A percentile compares a stretch with the other conserved stretches of the same genome.
Evolutionary conservation across 2,888 invertebrate species (phyloP).

Genomic region (Muscina levida): DNA sequence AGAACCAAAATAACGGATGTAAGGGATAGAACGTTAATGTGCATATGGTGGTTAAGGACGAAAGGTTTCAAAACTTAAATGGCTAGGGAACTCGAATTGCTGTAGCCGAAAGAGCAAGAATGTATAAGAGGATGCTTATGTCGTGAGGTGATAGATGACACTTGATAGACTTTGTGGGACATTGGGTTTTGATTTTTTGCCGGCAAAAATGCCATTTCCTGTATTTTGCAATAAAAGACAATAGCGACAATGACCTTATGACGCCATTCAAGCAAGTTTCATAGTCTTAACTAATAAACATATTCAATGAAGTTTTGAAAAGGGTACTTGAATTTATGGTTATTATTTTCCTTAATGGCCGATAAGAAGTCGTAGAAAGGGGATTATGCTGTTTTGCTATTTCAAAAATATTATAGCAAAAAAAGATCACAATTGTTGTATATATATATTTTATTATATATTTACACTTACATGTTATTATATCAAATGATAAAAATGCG

Average conservation of each 20-base stretch:
- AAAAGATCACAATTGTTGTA: too few species aligned
- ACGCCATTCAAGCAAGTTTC: constrained; percentile 22
- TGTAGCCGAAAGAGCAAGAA: not conserved
- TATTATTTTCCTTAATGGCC: constrained; percentile 26
- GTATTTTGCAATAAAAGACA: constrained; percentile 71
- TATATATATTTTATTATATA: too few species aligned
- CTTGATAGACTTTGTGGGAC: constrained; percentile 48
- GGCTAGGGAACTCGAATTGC: constrained; percentile 28
- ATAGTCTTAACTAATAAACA: constrained; percentile 5
- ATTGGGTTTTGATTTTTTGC: constrained; percentile 23
- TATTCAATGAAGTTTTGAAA: constrained; percentile 18
- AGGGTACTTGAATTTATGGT: constrained; percentile 30
- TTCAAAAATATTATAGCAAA: too few species aligned
- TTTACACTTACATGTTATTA: too few species aligned
- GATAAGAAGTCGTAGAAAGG: too few species aligned
- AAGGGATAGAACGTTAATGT: constrained; percentile 75
- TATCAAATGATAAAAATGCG: too few species aligned
- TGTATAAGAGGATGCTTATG: constrained; percentile 24
- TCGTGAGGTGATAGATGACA: constrained; percentile 58
- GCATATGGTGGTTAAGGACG: constrained; percentile 12
- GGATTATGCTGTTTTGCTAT: too few species aligned
- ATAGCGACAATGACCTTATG: constrained; percentile 60
- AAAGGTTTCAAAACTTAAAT: constrained; percentile 62
- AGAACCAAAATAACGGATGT: constrained; percentile 77
- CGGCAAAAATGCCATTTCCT: constrained; percentile 74